These are phyloP conservation scores for Odocoileus virginianus DNA, from an alignment of 2,113 vertebrate genomes.

Conservation along the genomic window DNA sequence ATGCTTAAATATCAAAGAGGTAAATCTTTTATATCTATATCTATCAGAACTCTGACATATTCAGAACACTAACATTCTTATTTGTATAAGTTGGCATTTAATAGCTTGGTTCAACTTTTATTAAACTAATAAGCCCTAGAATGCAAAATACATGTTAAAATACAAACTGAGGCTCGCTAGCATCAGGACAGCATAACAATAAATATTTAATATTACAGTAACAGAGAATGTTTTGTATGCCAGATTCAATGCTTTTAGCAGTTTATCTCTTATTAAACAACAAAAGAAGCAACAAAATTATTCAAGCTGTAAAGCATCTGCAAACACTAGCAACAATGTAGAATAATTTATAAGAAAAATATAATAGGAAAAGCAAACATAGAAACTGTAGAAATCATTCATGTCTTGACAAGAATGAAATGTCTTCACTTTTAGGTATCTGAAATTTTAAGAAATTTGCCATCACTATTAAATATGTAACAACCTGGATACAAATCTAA, in stretches of 20 bases:
- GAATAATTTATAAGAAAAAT: not conserved
- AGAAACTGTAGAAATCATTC: not conserved
- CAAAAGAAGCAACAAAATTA: constrained; percentile 17
- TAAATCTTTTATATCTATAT: not conserved
- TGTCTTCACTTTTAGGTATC: not conserved
- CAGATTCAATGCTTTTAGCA: constrained; percentile 1
- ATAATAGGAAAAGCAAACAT: not conserved
- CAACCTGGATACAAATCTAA: not conserved
- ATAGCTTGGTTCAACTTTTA: constrained; percentile 50
- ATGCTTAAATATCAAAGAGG: not conserved
- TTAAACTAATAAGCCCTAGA: constrained; percentile 38
- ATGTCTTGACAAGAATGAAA: not conserved
- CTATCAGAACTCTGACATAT: constrained; percentile 31
- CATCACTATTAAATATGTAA: not conserved
- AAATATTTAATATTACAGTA: constrained; percentile 57
- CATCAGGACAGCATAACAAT: constrained; percentile 14
- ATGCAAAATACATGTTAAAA: constrained; percentile 24
- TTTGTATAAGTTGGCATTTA: constrained; percentile 26
- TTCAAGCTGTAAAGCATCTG: not conserved
- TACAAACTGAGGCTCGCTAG: not conserved
- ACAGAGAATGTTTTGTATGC: constrained; percentile 8
- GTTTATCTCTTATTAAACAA: constrained; percentile 20
- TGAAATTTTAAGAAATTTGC: not conserved
- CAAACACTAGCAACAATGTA: not conserved
- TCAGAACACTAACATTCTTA: not conserved